These are phyloP conservation scores for Papilio machaon DNA, from an alignment of 1,140 invertebrate genomes.

Conservation along the genomic window DNA sequence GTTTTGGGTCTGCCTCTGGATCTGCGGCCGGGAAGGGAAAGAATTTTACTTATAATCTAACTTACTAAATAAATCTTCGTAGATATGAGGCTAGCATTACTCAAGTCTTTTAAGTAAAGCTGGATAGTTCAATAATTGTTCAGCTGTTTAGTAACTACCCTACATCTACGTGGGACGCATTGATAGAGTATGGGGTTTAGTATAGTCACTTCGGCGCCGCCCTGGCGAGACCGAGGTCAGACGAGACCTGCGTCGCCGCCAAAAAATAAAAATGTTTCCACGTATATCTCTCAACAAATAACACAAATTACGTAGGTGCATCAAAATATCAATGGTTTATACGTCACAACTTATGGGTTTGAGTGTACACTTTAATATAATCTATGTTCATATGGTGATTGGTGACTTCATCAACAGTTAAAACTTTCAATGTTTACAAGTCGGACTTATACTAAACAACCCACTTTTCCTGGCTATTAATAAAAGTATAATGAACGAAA, in stretches of 20 bases:
- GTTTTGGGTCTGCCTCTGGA: no score
- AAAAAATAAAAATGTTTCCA: slow-evolving; percentile 40
- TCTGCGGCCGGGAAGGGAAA: no score
- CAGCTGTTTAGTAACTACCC: neutral
- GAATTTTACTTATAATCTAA: no score
- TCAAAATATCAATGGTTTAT: neutral
- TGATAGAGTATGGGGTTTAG: slow-evolving; percentile 35
- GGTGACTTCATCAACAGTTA: neutral
- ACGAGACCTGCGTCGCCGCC: slow-evolving; percentile 44
- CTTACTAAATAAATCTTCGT: no score
- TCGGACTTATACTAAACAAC: neutral
- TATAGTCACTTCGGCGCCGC: slow-evolving; percentile 59
- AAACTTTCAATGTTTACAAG: neutral
- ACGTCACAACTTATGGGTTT: neutral
- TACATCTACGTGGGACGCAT: slow-evolving; percentile 20
- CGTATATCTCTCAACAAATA: neutral
- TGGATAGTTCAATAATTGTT: no score
- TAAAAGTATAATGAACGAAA: neutral
- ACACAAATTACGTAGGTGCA: neutral
- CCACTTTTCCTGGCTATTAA: neutral
- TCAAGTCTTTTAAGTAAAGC: no score
- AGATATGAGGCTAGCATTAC: no score
- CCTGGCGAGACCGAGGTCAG: slow-evolving; percentile 61
- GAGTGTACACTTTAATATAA: neutral
- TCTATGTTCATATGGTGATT: neutral